Percentiles rank a stretch among this genome's conserved stretches.
Evolutionary conservation across 2,888 invertebrate species (phyloP).

Genomic region (Scelioninae gen. 2): DNA sequence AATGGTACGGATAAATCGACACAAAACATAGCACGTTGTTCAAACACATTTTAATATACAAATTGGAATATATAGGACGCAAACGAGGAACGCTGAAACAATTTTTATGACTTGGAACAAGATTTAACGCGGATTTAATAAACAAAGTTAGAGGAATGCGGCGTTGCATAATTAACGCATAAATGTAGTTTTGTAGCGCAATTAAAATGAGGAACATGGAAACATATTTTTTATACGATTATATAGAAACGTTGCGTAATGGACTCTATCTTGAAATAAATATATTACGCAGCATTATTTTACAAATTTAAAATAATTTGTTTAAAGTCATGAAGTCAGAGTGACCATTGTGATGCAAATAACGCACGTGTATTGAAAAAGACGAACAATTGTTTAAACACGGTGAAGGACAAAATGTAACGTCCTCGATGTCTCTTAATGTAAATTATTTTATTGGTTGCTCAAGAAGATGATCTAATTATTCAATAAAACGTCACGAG

Average conservation of each 20-base stretch:
- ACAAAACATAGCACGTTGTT: slow-evolving; percentile 3
- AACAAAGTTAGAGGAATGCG: no score
- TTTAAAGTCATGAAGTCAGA: slow-evolving; percentile 17
- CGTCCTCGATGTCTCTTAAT: slow-evolving; percentile 4
- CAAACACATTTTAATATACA: background rate
- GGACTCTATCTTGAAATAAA: background rate
- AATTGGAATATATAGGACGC: background rate
- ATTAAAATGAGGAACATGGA: no score
- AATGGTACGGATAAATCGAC: slow-evolving; percentile 23
- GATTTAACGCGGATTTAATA: no score
- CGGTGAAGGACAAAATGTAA: slow-evolving; percentile 19
- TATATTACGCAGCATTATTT: slow-evolving; percentile 8
- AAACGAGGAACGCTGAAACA: no score
- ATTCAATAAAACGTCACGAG: no score
- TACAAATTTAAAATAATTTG: slow-evolving; percentile 4
- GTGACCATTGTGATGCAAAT: slow-evolving; percentile 31
- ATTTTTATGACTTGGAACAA: no score
- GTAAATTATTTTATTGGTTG: slow-evolving; percentile 7
- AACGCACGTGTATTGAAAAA: slow-evolving; percentile 10
- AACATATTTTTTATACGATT: no score
- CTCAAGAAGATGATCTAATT: no score
- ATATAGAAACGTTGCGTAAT: background rate
- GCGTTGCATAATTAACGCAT: no score
- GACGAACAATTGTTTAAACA: slow-evolving; percentile 33
- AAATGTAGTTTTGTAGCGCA: no score